Evolutionary conservation across 2,888 invertebrate genomes (phyloP).

Genomic region (Dexiosoma caninum): DNA sequence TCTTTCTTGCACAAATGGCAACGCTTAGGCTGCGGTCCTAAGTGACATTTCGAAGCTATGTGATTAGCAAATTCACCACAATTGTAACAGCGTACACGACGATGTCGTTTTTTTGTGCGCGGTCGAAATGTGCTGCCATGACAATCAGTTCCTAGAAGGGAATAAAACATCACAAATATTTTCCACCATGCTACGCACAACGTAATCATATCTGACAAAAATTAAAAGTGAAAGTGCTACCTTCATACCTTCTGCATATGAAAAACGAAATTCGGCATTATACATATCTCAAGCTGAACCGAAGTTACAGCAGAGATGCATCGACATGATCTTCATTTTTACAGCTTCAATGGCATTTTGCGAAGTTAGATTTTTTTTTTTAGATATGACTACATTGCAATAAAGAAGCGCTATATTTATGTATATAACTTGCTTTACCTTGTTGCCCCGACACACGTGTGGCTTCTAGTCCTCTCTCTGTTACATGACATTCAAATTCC

Average conservation of each 20-base stretch:
- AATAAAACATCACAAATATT: neutral
- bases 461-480: conserved; percentile 92
- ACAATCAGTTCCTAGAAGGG: conserved; percentile 82
- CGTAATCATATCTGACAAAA: too few species aligned
- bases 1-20: conserved; percentile 94
- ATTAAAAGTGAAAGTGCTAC: too few species aligned
- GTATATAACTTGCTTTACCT: conserved; percentile 68
- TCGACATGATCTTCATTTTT: too few species aligned
- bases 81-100: conserved; percentile 94
- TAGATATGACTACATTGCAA: too few species aligned
- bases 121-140: conserved; percentile 89
- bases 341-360: too few species aligned
- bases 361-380: too few species aligned
- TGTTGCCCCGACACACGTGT: conserved; percentile 88
- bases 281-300: too few species aligned
- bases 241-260: too few species aligned
- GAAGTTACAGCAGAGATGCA: too few species aligned
- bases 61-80: conserved; percentile 96
- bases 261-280: too few species aligned
- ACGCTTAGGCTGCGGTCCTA: conserved; percentile 93
- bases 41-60: conserved; percentile 91
- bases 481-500: conserved; percentile 90
- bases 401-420: too few species aligned
- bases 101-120: conserved; percentile 86
- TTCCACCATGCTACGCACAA: neutral